phyloP scores from a whole-genome alignment of 2,113 vertebrate species.

The Psammodynastes pulverulentus region DNA sequence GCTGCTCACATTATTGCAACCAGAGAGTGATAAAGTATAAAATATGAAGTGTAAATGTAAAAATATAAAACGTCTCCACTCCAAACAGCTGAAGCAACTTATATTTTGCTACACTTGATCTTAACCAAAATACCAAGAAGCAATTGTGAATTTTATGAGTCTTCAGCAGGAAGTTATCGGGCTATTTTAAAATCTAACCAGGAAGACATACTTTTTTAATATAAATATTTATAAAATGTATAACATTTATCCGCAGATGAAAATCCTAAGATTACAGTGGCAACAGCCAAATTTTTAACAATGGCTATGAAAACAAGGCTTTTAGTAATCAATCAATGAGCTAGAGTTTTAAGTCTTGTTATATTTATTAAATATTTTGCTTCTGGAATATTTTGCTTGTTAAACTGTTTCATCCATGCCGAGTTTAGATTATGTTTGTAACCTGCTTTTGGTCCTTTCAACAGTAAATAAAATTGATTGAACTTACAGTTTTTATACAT shows the following conservation, averaged over 20 bases:
- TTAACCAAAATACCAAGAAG: not conserved
- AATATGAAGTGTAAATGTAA: not conserved
- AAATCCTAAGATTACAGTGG: not conserved
- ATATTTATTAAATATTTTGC: not conserved
- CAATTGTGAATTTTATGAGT: not conserved
- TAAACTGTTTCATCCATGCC: not conserved
- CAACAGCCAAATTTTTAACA: not conserved
- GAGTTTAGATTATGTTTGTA: not conserved
- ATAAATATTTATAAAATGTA: not conserved
- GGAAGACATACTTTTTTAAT: not conserved
- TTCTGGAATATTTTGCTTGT: not conserved
- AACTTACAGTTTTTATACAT: not conserved
- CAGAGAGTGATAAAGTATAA: not conserved
- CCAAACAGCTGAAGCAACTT: not conserved
- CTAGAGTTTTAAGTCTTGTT: not conserved
- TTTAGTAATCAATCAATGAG: not conserved
- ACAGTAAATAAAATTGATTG: not conserved
- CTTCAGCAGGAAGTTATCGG: not conserved
- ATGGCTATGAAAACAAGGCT: not conserved
- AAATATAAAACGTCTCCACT: not conserved
- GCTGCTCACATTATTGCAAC: not conserved
- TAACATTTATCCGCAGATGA: not conserved
- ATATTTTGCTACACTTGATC: not conserved
- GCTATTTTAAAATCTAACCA: not conserved
- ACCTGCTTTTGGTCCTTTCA: not conserved